phyloP scores from a whole-genome alignment of 2,888 invertebrate species.

The Ophioninae sp. region DNA sequence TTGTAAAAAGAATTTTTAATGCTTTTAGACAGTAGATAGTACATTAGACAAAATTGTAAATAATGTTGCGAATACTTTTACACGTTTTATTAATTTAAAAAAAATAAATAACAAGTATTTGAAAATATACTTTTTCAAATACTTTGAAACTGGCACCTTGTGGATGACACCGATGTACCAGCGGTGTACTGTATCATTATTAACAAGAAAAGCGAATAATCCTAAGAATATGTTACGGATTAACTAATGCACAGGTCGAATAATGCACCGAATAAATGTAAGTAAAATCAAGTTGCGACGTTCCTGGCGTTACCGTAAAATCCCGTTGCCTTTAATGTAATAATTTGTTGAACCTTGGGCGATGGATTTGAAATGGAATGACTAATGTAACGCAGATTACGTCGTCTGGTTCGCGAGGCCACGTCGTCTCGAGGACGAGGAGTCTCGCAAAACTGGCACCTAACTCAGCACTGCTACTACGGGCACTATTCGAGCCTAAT shows the following conservation, averaged over 20 bases:
- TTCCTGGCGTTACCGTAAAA: not conserved
- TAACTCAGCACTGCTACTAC: conserved; percentile 44
- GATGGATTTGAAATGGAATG: not conserved
- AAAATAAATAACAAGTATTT: too few species aligned
- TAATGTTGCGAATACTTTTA: too few species aligned
- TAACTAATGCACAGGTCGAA: not conserved
- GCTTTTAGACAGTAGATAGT: too few species aligned
- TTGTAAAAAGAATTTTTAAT: too few species aligned
- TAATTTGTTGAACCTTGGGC: not conserved
- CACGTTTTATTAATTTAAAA: too few species aligned
- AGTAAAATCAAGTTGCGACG: not conserved
- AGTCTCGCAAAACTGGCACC: conserved; percentile 49
- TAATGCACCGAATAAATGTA: not conserved
- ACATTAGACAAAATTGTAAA: too few species aligned
- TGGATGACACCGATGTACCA: too few species aligned
- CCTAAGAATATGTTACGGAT: not conserved
- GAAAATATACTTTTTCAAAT: too few species aligned
- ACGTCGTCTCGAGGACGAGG: conserved; percentile 44
- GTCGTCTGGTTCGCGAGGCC: conserved; percentile 43
- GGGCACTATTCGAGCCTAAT: conserved; percentile 66
- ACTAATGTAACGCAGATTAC: conserved; percentile 16
- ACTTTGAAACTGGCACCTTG: too few species aligned
- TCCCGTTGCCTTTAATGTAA: too few species aligned
- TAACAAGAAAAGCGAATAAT: too few species aligned
- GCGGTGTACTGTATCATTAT: too few species aligned